A percentile compares a stretch with the other conserved stretches of the same genome.
These are phyloP conservation scores for Sesia apiformis DNA, from an alignment of 2,888 invertebrate genomes.

Conservation along the genomic window DNA sequence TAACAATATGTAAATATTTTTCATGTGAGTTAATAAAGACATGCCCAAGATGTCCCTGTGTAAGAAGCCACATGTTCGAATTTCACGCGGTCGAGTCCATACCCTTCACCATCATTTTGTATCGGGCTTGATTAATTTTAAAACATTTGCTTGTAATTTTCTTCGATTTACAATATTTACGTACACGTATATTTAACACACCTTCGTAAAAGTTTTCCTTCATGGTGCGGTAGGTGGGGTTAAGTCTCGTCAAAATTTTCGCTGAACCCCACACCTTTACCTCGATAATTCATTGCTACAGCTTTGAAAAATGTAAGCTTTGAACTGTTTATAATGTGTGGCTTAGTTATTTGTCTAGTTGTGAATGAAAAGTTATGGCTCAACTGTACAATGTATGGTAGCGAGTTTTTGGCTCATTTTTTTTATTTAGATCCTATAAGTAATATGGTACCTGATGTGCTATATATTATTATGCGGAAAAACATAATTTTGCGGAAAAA, in stretches of 20 bases:
- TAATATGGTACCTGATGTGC: too few relatives aligned
- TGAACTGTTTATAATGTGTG: too few relatives aligned
- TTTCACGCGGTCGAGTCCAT: constrained; percentile 35
- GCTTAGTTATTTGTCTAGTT: too few relatives aligned
- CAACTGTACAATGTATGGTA: too few relatives aligned
- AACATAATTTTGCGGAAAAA: too few relatives aligned
- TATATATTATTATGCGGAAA: too few relatives aligned
- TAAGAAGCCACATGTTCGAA: constrained; percentile 61
- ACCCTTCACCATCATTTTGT: not conserved
- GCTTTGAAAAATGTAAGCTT: too few relatives aligned
- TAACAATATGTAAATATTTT: constrained; percentile 32
- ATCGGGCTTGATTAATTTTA: not conserved
- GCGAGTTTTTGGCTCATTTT: too few relatives aligned
- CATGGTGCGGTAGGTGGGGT: constrained; percentile 52
- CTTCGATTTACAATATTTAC: not conserved
- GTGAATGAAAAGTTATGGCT: too few relatives aligned
- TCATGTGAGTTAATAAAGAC: constrained; percentile 32
- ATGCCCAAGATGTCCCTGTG: constrained; percentile 54
- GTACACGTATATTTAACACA: not conserved
- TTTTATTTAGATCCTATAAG: too few relatives aligned
- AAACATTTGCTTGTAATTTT: not conserved
- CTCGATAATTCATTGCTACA: too few relatives aligned
- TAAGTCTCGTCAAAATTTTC: constrained; percentile 29
- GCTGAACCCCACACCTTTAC: too few relatives aligned
- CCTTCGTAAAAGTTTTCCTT: constrained; percentile 22